Evolutionary conservation across 92 coral and sea anemone genomes (phyloP), one percentile per base, ranked within the genome.

Genomic region (Actinernus sp.): DNA sequence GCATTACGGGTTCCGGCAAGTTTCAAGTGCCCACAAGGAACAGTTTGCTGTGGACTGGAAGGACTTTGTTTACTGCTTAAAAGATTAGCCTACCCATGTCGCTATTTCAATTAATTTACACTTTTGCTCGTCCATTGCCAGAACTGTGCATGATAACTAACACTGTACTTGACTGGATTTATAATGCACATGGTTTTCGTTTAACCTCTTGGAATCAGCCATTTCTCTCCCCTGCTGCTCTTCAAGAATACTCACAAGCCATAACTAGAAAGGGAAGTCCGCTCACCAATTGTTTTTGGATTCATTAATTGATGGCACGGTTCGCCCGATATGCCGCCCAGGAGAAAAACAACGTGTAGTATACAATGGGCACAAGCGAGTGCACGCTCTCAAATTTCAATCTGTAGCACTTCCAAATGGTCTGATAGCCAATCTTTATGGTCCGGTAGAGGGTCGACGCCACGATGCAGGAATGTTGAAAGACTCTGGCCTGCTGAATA

Each of bases 201-300:
- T 54, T 83, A 34, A 66, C 89, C 19, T 83, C 83, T 24, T 83
- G 89, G 83, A 68, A 83, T 52, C 84, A 83, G 61, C 74, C 68
- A 37, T 51, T 63, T 58, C 58, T 82, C 24, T 55, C 77, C 30
- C 39, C 50, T 17, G 61, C 25, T 22, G 48, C 25, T 5, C 79
- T 75, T 18, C 61, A 83, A 63, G 29, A 34, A 23, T 74, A 82
- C 39, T 31, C 71, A 11, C 12, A 20, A 31, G 75, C 82, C 1
- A 56, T 81, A 52, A 46, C 74, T 33, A 64, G 68, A 25, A 74
- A 81, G 32, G 81, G 87, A 32, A 44, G 27, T 31, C 75, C 74
- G 13, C 65, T 65, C 28, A 13, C 12, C 14, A 76, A 76, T 68
- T 72, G 81, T 45, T 79, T 71, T 53, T 61, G n/a, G n/a, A n/a